These are phyloP conservation scores for Drosophila kanapiae DNA, from an alignment of 1,140 invertebrate species.

Conservation along the genomic window DNA sequence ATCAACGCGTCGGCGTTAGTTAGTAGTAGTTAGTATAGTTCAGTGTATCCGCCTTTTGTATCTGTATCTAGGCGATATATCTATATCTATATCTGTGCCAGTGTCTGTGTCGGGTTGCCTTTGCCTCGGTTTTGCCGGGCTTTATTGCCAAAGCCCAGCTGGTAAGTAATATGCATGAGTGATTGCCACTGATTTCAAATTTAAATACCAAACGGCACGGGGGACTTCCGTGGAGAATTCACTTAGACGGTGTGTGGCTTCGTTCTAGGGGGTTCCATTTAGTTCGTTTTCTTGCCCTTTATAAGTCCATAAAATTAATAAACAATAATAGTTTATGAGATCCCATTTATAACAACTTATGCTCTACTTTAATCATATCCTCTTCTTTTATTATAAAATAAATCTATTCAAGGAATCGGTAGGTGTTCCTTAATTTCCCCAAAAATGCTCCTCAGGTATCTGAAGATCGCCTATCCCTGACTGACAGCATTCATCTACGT, in stretches of 20 bases:
- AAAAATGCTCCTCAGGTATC: not conserved
- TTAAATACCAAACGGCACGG: not conserved
- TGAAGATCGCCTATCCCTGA: slow-evolving; percentile 4
- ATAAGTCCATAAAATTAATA: not conserved
- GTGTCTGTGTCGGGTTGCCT: slow-evolving; percentile 1
- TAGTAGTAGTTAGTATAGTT: slow-evolving; percentile 39
- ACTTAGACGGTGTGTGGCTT: not conserved
- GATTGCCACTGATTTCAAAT: slow-evolving; percentile 25
- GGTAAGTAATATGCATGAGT: slow-evolving; percentile 40
- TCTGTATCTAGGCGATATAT: slow-evolving; percentile 8
- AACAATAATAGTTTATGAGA: not conserved
- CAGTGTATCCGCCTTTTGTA: slow-evolving; percentile 15
- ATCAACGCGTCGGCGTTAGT: slow-evolving; percentile 41
- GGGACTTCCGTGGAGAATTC: slow-evolving; percentile 26
- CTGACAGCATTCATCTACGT: slow-evolving; percentile 1
- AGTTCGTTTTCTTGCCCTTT: not conserved
- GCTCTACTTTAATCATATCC: not conserved
- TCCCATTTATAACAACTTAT: not conserved
- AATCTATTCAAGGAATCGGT: too few species aligned
- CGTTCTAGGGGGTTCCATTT: slow-evolving; percentile 4
- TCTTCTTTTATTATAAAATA: not conserved
- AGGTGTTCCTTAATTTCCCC: not conserved
- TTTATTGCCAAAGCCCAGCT: slow-evolving; percentile 50
- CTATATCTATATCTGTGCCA: not conserved
- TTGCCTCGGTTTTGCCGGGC: slow-evolving; percentile 30